Percentiles rank a stretch among this genome's conserved stretches.
Evolutionary conservation across 64 coral and sea anemone genomes (phyloP).

Genomic region (Montipora foliosa): DNA sequence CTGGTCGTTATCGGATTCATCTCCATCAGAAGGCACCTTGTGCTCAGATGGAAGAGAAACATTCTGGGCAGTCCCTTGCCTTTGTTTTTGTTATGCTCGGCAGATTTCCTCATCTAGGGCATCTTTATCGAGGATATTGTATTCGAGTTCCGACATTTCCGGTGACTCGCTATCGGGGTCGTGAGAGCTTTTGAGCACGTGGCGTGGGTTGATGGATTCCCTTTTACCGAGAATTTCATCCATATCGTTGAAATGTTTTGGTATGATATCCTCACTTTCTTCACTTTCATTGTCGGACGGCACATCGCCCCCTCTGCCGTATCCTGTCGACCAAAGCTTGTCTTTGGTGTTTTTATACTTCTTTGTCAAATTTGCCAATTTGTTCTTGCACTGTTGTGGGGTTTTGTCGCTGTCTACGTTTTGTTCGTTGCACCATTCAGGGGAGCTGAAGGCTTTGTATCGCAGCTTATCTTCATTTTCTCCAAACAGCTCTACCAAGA

Average conservation of each 20-base stretch:
- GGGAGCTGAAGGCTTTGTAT: slow-evolving; percentile 38
- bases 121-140: slow-evolving; percentile 34
- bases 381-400: slow-evolving; percentile 38
- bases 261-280: slow-evolving; percentile 10
- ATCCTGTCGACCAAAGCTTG: slow-evolving; percentile 45
- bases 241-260: slow-evolving; percentile 47
- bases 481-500: slow-evolving; percentile 27
- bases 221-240: slow-evolving; percentile 60
- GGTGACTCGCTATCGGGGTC: background rate
- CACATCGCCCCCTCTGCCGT: slow-evolving; percentile 52
- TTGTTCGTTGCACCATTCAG: slow-evolving; percentile 40
- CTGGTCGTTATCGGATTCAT: slow-evolving; percentile 36
- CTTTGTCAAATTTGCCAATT: slow-evolving; percentile 36
- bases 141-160: slow-evolving; percentile 17
- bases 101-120: slow-evolving; percentile 5
- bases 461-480: slow-evolving; percentile 47
- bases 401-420: slow-evolving; percentile 35
- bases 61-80: background rate
- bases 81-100: slow-evolving; percentile 18
- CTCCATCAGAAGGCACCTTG: slow-evolving; percentile 23
- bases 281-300: slow-evolving; percentile 42
- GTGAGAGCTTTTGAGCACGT: slow-evolving; percentile 47
- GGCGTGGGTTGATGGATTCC: slow-evolving; percentile 47
- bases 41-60: slow-evolving; percentile 39
- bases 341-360: slow-evolving; percentile 35